Evolutionary conservation across 2,797 vertebrate genomes (phyloP).

Genomic region (Xenopus petersii): DNA sequence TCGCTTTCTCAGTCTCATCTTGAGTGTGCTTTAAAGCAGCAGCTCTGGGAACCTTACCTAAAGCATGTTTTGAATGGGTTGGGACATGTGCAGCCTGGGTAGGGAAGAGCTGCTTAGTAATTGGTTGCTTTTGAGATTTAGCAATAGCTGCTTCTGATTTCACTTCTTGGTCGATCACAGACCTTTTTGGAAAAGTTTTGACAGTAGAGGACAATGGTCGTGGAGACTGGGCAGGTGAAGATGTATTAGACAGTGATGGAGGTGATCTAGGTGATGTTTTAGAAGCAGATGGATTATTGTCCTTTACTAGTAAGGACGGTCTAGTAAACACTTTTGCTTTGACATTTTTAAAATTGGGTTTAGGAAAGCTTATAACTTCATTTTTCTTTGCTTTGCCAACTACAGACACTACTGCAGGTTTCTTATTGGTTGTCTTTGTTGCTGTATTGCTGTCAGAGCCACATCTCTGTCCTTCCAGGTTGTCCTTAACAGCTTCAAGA

Average conservation of each 20-base stretch:
- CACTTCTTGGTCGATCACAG: conserved; percentile 53
- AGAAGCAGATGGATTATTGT: conserved; percentile 13
- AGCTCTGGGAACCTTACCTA: conserved; percentile 63
- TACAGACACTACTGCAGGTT: conserved; percentile 47
- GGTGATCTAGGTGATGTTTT: conserved; percentile 57
- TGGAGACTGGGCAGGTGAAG: conserved; percentile 52
- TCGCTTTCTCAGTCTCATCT: conserved; percentile 55
- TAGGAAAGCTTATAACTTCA: conserved; percentile 77
- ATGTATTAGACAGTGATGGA: conserved; percentile 35
- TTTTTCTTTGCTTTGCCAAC: conserved; percentile 67
- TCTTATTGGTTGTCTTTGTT: conserved; percentile 50
- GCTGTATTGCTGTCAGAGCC: conserved; percentile 50
- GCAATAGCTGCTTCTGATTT: conserved; percentile 63
- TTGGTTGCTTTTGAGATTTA: conserved; percentile 65
- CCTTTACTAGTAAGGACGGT: conserved; percentile 56
- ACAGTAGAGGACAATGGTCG: conserved; percentile 51
- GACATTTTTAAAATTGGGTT: conserved; percentile 78
- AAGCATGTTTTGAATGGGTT: conserved; percentile 61
- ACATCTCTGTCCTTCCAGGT: conserved; percentile 45
- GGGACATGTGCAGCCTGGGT: conserved; percentile 60
- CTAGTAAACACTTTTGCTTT: conserved; percentile 81
- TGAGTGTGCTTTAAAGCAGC: conserved; percentile 51
- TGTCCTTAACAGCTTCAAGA: conserved; percentile 12
- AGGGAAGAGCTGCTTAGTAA: conserved; percentile 63
- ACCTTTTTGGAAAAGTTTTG: conserved; percentile 55